These are phyloP conservation scores for Hippocampus zosterae DNA, from an alignment of 2,113 vertebrate species.

Conservation along the genomic window DNA sequence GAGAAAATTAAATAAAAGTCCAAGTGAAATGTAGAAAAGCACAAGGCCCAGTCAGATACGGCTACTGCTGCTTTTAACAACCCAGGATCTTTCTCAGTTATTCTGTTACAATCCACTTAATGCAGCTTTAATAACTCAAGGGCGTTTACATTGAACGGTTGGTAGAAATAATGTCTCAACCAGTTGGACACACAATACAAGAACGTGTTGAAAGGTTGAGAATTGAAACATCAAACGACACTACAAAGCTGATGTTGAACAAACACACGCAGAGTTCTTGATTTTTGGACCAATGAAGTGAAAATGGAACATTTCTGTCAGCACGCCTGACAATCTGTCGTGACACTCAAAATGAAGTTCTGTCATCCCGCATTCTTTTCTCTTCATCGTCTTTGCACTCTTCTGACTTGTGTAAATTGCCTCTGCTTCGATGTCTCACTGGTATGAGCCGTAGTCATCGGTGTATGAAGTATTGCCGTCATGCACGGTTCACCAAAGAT, in stretches of 20 bases:
- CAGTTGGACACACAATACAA: not conserved
- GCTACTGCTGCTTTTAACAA: conserved; percentile 16
- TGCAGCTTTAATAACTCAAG: conserved; percentile 14
- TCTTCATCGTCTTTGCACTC: not conserved
- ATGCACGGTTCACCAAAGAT: not conserved
- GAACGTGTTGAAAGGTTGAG: not conserved
- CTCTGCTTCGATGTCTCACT: not conserved
- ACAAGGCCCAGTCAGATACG: not conserved
- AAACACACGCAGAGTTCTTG: too few species aligned
- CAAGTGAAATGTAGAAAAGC: conserved; percentile 10
- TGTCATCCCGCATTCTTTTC: not conserved
- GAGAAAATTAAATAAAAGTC: not conserved
- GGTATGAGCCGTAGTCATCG: not conserved
- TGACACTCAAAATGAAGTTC: not conserved
- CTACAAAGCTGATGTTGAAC: too few species aligned
- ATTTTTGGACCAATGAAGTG: not conserved
- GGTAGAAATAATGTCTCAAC: not conserved
- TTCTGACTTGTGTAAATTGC: not conserved
- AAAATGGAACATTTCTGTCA: not conserved
- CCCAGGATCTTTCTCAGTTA: not conserved
- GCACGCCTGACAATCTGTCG: not conserved
- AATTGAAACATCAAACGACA: not conserved
- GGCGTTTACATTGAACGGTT: not conserved
- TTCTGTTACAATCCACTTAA: conserved; percentile 16
- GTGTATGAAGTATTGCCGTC: not conserved